Evolutionary conservation across 2,888 invertebrate genomes (phyloP), one percentile per base, ranked within the genome.

Genomic region (Cryptocheilus praepositus): DNA sequence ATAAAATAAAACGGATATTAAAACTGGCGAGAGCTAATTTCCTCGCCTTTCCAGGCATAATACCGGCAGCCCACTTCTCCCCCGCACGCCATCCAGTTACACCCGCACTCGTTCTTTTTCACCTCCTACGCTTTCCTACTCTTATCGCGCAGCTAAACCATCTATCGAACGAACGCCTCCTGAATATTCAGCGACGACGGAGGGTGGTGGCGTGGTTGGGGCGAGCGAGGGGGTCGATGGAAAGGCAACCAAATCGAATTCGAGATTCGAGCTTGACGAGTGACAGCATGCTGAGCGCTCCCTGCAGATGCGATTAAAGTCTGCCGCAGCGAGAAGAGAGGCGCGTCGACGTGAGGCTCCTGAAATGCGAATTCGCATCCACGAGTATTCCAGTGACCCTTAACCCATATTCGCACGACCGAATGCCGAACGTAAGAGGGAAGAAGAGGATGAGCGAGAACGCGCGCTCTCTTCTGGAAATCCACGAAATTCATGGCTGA

Each of bases 1-100:
- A 81, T 83, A 83, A 83, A 85, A 83, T 82, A 80, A 85, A 84
- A 81, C 85, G 84, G 85, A 85, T 85, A 85, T 85, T 85, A 84
- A 85, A 85, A 82, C 80, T 81, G 81, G 78, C 74, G 75, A 74
- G 74, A 81, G 78, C 80, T 85, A 83, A 82, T 85, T 85, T 85
- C 83, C 84, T 83, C 81, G 75, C 69, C 74, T 80, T 80, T 73
- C 69, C 68, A 54, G 19, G 70, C 69, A 79, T 73, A 79, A 79
- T 77, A 77, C 73, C 62, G 46, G 49, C 58, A 51, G 49, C 62
- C 52, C 64, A 15, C 43, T 18, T 36, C 44, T 44, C 53, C 58
- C 13, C 21, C 51, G 45, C 45, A 8, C 25, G 54, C 16, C 49
- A 51, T 19, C 60, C 15, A 44, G 44, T 71, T 52, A 54, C 19